A percentile compares a stretch with the other conserved stretches of the same genome.
phyloP scores from a whole-genome alignment of 2,888 invertebrate species.

The Willowsia nigromaculata region DNA sequence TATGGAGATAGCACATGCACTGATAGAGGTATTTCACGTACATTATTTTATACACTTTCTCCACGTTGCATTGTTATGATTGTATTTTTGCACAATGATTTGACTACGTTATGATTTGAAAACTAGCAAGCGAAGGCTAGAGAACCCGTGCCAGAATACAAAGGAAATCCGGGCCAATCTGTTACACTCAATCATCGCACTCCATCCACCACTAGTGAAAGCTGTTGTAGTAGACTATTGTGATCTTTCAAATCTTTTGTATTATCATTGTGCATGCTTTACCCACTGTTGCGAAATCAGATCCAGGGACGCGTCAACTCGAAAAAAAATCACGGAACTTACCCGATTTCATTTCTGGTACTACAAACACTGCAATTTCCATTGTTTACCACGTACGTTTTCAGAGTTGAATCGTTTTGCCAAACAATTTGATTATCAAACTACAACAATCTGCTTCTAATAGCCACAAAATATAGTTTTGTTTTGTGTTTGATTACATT shows the following conservation, averaged over 20 bases:
- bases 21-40: conserved; percentile 86
- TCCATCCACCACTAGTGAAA: conserved; percentile 74
- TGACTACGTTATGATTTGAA: conserved; percentile 29
- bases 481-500: neutral
- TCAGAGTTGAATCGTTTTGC: neutral
- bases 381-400: neutral
- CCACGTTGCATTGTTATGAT: neutral
- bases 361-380: neutral
- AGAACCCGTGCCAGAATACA: conserved; percentile 76
- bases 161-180: conserved; percentile 72
- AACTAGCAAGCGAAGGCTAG: conserved; percentile 78
- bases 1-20: conserved; percentile 96
- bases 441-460: neutral
- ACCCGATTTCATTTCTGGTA: neutral
- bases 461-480: too few relatives aligned
- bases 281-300: neutral
- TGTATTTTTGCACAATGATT: neutral
- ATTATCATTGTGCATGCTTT: neutral
- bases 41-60: neutral
- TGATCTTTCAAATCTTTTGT: conserved; percentile 66
- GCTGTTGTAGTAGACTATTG: conserved; percentile 76
- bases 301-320: neutral
- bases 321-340: neutral
- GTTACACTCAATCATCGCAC: conserved; percentile 76
- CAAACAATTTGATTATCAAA: neutral